These are phyloP conservation scores for Branchinecta lynchi DNA, from an alignment of 1,140 invertebrate species.

Conservation along the genomic window DNA sequence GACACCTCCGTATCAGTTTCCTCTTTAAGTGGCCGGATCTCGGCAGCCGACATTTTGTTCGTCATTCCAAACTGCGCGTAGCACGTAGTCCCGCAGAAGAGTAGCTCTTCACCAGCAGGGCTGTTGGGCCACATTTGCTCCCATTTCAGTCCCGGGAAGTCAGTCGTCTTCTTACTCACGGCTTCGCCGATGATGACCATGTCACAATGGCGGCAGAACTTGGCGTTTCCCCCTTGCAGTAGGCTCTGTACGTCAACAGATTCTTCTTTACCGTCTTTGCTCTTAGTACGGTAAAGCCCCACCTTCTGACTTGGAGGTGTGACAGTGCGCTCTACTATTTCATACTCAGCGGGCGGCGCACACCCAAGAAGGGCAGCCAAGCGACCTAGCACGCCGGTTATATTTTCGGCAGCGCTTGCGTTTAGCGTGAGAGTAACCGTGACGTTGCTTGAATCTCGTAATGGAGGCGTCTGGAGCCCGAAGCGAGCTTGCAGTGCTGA, in stretches of 20 bases:
- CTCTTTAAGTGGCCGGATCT: slow-evolving; percentile 7
- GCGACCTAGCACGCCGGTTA: slow-evolving; percentile 70
- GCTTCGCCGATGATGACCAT: slow-evolving; percentile 66
- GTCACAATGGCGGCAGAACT: slow-evolving; percentile 82
- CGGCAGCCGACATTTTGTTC: slow-evolving; percentile 29
- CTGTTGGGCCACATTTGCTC: slow-evolving; percentile 26
- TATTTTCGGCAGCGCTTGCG: slow-evolving; percentile 75
- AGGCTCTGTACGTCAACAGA: slow-evolving; percentile 76
- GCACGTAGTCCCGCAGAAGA: slow-evolving; percentile 68
- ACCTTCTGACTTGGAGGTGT: slow-evolving; percentile 62
- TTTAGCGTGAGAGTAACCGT: slow-evolving; percentile 82
- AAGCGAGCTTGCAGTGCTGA: slow-evolving; percentile 32
- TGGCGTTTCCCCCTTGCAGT: slow-evolving; percentile 59
- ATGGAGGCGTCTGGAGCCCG: slow-evolving; percentile 36
- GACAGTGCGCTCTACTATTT: slow-evolving; percentile 60
- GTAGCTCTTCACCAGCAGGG: slow-evolving; percentile 45
- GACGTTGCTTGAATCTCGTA: slow-evolving; percentile 63
- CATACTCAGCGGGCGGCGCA: slow-evolving; percentile 63
- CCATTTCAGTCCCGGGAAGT: slow-evolving; percentile 52
- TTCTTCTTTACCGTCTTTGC: slow-evolving; percentile 68
- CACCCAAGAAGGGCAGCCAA: slow-evolving; percentile 82
- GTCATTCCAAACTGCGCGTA: slow-evolving; percentile 61
- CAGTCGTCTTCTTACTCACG: slow-evolving; percentile 60
- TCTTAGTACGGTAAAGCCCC: slow-evolving; percentile 58
- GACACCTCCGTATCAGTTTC: neutral